Conservation (phyloP, 2,797 vertebrate species). For the Enteromius mattozi region DNA sequence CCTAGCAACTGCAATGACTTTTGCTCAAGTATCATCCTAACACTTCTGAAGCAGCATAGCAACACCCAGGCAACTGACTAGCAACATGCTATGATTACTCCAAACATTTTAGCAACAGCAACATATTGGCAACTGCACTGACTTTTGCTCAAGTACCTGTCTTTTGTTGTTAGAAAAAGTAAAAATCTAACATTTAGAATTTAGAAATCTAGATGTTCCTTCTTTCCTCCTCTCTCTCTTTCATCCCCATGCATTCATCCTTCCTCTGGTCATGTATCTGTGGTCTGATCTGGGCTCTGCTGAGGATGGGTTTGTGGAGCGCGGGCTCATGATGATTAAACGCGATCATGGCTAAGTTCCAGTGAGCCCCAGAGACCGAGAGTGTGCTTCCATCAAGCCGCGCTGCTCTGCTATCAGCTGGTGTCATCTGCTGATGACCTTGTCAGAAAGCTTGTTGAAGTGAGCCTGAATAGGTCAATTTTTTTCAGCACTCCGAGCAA, state of each 20-base stretch:
- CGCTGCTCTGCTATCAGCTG: slow-evolving; percentile 26
- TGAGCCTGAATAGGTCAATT: slow-evolving; percentile 24
- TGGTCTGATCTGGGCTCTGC: slow-evolving; percentile 35
- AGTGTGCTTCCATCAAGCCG: slow-evolving; percentile 29
- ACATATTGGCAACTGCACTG: slow-evolving; percentile 69
- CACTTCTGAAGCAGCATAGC: slow-evolving; percentile 65
- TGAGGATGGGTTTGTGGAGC: slow-evolving; percentile 50
- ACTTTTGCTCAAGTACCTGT: not conserved
- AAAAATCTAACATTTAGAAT: not conserved
- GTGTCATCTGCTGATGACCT: slow-evolving; percentile 49
- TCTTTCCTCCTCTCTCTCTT: not conserved
- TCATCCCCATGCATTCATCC: not conserved
- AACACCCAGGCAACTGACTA: slow-evolving; percentile 72
- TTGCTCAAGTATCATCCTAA: not conserved
- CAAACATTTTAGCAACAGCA: not conserved
- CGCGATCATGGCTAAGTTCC: slow-evolving; percentile 54
- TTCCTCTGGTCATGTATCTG: slow-evolving; percentile 24
- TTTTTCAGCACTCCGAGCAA: slow-evolving; percentile 15
- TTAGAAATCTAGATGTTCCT: not conserved
- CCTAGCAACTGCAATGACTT: slow-evolving; percentile 45
- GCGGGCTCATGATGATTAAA: slow-evolving; percentile 49
- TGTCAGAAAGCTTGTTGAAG: slow-evolving; percentile 34
- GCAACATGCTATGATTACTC: not conserved
- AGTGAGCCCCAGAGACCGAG: slow-evolving; percentile 49
- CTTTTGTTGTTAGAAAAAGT: not conserved